Evolutionary conservation across 2,113 vertebrate species (phyloP), one percentile per base, ranked within the genome.

Genomic region (Nasalis larvatus): DNA sequence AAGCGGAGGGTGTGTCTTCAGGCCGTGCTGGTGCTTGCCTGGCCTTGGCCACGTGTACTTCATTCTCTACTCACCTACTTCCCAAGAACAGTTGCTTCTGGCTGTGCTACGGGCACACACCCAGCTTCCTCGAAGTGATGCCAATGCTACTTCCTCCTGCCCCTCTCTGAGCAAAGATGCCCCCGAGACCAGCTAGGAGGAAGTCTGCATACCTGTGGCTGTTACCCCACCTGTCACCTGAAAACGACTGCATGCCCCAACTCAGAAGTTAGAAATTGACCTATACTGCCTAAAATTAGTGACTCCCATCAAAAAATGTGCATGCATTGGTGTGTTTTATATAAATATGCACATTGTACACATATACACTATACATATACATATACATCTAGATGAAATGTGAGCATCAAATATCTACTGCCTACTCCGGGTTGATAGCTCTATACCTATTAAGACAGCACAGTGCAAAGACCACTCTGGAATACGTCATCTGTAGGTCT

Each of bases 401-500:
- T 30, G 73, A 42, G 21, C 4, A 58, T 30, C 25, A 47, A 47
- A 12, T 18, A 68, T 25, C 27, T 4, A 11, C 49, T n/a, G n/a
- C 25, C 27, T 17, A 9, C 14, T 76, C 82, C 1, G 0, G 8
- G 63, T 17, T 5, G 4, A 47, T 10, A 32, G 4, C 2, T 37
- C 60, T 45, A 56, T 16, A 45, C 77, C 42, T 17, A n/a, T 12
- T 11, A 63, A 89, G 17, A 37, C 6, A 82, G 40, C 25, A 0
- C 66, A 47, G 23, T 1, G 68, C 14, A 23, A 17, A 73, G 52
- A 30, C 17, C 68, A 20, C 45, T n/a, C 32, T n/a, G 47, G 40
- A 82, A 13, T 23, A 8, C 10, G 2, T 52, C 9, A 4, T 6
- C 0, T 18, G 27, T 10, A 1, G 21, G 40, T 82, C 30, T 6